Conservation (phyloP, 2,797 vertebrate genomes). For the Limnodromus scolopaceus region DNA sequence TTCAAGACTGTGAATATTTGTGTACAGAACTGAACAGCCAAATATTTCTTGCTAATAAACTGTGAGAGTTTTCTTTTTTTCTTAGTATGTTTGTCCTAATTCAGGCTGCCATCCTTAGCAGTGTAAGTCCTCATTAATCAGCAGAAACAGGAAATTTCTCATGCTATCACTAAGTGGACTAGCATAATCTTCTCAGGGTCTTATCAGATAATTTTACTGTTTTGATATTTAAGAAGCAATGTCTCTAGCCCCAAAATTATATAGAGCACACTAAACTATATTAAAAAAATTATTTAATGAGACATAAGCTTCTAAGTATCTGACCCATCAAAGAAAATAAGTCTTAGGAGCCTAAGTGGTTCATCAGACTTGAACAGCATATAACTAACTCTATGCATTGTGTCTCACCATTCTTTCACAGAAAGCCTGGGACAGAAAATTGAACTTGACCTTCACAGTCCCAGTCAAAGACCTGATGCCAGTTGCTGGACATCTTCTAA, state of each 20-base stretch:
- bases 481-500: neutral
- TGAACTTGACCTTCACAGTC: neutral
- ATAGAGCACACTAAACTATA: neutral
- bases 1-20: neutral
- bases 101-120: constrained; percentile 13
- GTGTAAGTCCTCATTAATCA: constrained; percentile 37
- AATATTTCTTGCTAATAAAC: neutral
- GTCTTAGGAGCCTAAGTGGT: neutral
- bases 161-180: constrained; percentile 21
- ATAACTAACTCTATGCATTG: neutral
- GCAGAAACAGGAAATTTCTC: constrained; percentile 8
- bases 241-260: neutral
- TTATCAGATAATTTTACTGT: neutral
- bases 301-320: neutral
- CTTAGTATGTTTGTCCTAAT: neutral
- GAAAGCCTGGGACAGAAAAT: neutral
- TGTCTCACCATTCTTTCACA: neutral
- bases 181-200: neutral
- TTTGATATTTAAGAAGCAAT: neutral
- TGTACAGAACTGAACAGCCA: neutral
- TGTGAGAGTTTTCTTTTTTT: neutral
- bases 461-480: neutral
- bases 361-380: neutral
- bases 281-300: neutral
- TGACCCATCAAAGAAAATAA: neutral